phyloP scores from a whole-genome alignment of 1,140 invertebrate species.

The Condylostylus longicornis region DNA sequence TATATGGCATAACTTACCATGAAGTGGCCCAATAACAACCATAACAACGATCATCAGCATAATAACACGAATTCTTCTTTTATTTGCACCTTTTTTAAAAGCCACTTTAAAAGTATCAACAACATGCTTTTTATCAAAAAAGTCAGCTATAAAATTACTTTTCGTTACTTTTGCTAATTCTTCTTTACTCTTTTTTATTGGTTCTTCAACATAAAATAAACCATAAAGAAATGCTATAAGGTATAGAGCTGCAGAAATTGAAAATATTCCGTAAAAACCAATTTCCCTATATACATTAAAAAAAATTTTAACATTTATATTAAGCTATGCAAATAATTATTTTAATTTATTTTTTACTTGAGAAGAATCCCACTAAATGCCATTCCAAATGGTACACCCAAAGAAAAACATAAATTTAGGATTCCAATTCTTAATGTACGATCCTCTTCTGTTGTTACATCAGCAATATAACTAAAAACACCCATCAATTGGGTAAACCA shows the following conservation, averaged over 20 bases:
- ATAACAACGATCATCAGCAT: conserved; percentile 65
- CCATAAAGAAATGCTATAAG: conserved; percentile 59
- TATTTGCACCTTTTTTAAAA: conserved; percentile 56
- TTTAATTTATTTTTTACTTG: conserved; percentile 21
- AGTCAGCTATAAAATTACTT: conserved; percentile 37
- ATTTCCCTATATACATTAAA: conserved; percentile 40
- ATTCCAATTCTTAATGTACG: conserved; percentile 70
- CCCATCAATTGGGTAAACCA: conserved; percentile 83
- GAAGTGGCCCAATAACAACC: conserved; percentile 66
- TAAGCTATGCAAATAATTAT: not conserved
- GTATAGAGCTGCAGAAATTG: conserved; percentile 54
- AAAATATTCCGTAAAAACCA: conserved; percentile 65
- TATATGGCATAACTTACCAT: too few relatives aligned
- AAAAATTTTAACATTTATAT: not conserved
- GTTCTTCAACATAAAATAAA: conserved; percentile 23
- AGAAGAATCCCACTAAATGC: conserved; percentile 56
- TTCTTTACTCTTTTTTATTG: conserved; percentile 16
- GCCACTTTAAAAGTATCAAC: conserved; percentile 57
- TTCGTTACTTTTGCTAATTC: conserved; percentile 13
- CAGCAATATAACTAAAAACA: conserved; percentile 76
- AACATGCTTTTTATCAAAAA: conserved; percentile 58
- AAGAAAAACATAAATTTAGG: conserved; percentile 64
- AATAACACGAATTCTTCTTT: conserved; percentile 51
- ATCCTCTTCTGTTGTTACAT: conserved; percentile 64
- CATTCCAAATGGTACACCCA: conserved; percentile 64